phyloP scores from a whole-genome alignment of 2,797 vertebrate genomes.

The Poeciliopsis infans region DNA sequence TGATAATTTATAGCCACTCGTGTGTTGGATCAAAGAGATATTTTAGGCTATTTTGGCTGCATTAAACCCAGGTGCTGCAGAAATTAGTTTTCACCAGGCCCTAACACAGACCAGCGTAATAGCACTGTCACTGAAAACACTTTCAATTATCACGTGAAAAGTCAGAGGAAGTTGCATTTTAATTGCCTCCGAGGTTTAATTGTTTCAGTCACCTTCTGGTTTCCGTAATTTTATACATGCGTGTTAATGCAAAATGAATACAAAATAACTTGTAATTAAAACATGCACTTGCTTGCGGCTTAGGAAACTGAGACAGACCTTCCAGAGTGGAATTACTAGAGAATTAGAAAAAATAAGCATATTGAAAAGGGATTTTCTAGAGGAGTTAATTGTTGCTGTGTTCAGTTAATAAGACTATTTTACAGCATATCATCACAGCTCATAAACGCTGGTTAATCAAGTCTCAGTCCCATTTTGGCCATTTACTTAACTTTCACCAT shows the following conservation, averaged over 20 bases:
- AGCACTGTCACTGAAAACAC: constrained; percentile 23
- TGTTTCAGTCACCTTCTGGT: constrained; percentile 58
- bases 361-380: constrained; percentile 15
- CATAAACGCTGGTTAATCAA: not conserved
- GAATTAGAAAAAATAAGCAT: not conserved
- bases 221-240: constrained; percentile 47
- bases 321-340: constrained; percentile 10
- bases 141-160: constrained; percentile 63
- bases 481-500: constrained; percentile 1
- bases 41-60: constrained; percentile 47
- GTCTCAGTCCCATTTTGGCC: not conserved
- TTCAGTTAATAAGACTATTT: constrained; percentile 22
- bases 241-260: constrained; percentile 43
- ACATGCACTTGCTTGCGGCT: constrained; percentile 22
- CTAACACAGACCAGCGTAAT: constrained; percentile 17
- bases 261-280: constrained; percentile 53
- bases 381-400: constrained; percentile 32
- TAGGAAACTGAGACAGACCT: constrained; percentile 21
- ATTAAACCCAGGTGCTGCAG: constrained; percentile 40
- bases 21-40: constrained; percentile 53
- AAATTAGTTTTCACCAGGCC: constrained; percentile 61
- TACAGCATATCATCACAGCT: constrained; percentile 11
- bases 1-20: constrained; percentile 69
- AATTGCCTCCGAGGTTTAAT: constrained; percentile 63
- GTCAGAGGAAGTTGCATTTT: constrained; percentile 52